These are phyloP conservation scores for Gallinago media DNA, from an alignment of 2,113 vertebrate species.

Conservation along the genomic window DNA sequence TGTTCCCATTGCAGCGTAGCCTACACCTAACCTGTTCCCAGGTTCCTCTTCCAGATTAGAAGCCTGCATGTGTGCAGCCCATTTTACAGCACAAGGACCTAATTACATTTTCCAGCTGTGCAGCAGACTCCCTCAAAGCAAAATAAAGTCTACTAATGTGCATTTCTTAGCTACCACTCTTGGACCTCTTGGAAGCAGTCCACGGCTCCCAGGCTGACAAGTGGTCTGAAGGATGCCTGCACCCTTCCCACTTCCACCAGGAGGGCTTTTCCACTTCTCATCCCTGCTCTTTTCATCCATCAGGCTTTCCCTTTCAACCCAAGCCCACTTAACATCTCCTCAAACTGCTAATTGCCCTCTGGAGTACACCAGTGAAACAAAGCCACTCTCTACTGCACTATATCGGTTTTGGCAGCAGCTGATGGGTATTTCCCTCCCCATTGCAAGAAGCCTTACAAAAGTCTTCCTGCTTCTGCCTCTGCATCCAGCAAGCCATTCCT, in stretches of 20 bases:
- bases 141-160: constrained; percentile 28
- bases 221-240: neutral
- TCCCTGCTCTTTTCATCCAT: neutral
- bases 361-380: neutral
- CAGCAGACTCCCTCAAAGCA: constrained; percentile 3
- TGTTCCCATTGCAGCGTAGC: neutral
- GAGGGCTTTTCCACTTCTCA: neutral
- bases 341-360: neutral
- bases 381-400: neutral
- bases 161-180: constrained; percentile 28
- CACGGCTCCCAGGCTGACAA: neutral
- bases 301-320: neutral
- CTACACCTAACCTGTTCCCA: neutral
- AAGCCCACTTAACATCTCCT: neutral
- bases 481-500: neutral
- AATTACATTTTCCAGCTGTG: constrained; percentile 60
- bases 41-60: neutral
- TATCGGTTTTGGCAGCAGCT: neutral
- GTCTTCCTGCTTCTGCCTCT: neutral
- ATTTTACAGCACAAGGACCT: constrained; percentile 49
- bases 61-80: neutral
- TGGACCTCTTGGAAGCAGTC: constrained; percentile 30
- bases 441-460: neutral
- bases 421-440: accelerated
- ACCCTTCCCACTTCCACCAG: neutral